phyloP scores from a whole-genome alignment of 64 coral and sea anemone genomes.

The Pocillopora verrucosa region DNA sequence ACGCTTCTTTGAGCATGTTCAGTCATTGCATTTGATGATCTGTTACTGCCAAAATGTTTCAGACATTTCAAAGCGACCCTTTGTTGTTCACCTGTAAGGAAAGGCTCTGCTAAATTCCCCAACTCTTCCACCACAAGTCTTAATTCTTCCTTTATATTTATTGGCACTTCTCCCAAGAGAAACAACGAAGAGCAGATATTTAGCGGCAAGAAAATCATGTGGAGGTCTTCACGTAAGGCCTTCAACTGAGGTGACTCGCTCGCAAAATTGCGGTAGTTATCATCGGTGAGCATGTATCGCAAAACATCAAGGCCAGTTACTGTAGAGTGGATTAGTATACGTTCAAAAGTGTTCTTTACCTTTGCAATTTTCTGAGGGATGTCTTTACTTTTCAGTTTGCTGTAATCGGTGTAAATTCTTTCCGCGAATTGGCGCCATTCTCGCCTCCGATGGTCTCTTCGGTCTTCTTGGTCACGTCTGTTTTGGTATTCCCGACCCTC shows the following conservation, averaged over 20 bases:
- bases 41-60: too few relatives aligned
- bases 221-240: background rate
- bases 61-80: too few relatives aligned
- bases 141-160: constrained; percentile 4
- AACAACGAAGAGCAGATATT: background rate
- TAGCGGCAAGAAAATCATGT: background rate
- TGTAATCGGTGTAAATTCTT: background rate
- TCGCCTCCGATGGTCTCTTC: background rate
- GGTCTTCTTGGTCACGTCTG: too few relatives aligned
- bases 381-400: constrained; percentile 1
- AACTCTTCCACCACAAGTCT: background rate
- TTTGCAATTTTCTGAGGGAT: background rate
- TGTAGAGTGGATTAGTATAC: background rate
- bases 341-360: background rate
- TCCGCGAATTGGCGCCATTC: constrained; percentile 31
- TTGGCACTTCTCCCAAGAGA: background rate
- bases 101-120: background rate
- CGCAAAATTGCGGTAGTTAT: background rate
- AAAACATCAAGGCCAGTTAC: constrained; percentile 15
- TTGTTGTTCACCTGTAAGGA: background rate
- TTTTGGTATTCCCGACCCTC: too few relatives aligned
- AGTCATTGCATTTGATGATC: too few relatives aligned
- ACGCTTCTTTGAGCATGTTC: background rate
- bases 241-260: background rate
- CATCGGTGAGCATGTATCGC: background rate